Conservation (phyloP, 2,888 invertebrate species). For the Leptopilina syphax region DNA sequence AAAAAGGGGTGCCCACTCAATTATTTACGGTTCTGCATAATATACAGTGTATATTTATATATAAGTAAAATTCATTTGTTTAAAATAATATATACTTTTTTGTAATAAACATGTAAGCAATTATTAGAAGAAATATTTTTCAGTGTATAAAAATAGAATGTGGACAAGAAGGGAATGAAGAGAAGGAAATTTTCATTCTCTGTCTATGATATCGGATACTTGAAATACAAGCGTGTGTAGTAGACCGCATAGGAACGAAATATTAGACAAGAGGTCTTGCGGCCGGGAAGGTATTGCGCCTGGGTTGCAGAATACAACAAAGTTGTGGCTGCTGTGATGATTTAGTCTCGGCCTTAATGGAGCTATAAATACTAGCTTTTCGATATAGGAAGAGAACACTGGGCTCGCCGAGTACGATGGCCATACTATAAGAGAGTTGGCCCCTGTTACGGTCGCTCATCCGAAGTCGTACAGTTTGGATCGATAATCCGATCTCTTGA, state of each 20-base stretch:
- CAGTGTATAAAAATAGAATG: not conserved
- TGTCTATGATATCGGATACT: conserved; percentile 58
- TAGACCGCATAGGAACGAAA: conserved; percentile 70
- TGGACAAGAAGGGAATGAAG: conserved; percentile 36
- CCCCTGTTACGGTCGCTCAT: conserved; percentile 52
- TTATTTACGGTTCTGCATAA: no score
- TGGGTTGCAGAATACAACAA: conserved; percentile 70
- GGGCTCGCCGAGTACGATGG: conserved; percentile 53
- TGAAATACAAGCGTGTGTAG: conserved; percentile 64
- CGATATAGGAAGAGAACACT: conserved; percentile 75
- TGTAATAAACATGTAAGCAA: no score
- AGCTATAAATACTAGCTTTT: conserved; percentile 81
- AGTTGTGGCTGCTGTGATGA: conserved; percentile 80
- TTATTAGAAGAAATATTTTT: no score
- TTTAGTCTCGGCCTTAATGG: conserved; percentile 81
- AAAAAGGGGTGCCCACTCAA: no score
- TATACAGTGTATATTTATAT: no score
- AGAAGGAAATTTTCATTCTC: conserved; percentile 57
- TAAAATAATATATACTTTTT: no score
- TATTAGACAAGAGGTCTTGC: conserved; percentile 72
- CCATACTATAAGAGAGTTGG: conserved; percentile 49
- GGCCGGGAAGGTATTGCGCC: conserved; percentile 68
- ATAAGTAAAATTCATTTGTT: no score
- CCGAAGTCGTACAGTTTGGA: conserved; percentile 55
- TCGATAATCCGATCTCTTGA: conserved; percentile 57